Evolutionary conservation across 2,797 vertebrate species (phyloP).

Genomic region (Coilia nasus): DNA sequence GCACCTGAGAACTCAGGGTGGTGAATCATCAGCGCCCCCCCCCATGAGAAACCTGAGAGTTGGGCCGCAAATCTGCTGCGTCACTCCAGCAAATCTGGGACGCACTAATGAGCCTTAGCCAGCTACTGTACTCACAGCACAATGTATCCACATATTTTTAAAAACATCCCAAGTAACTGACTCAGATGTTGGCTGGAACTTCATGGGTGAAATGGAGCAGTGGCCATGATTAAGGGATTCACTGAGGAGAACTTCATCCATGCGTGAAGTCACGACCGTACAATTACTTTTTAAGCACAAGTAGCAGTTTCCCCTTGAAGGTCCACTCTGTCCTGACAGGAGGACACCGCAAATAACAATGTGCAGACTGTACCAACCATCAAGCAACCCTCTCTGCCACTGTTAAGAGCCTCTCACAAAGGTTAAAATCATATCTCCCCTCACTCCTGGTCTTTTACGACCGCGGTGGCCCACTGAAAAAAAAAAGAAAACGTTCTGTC

Average conservation of each 20-base stretch:
- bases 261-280: background rate
- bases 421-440: slow-evolving; percentile 46
- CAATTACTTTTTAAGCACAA: slow-evolving; percentile 1
- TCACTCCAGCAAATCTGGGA: background rate
- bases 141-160: background rate
- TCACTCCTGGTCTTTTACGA: slow-evolving; percentile 51
- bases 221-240: background rate
- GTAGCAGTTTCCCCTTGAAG: background rate
- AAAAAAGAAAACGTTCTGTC: slow-evolving; percentile 61
- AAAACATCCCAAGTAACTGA: background rate
- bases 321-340: slow-evolving; percentile 21
- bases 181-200: background rate
- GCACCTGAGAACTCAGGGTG: slow-evolving; percentile 48
- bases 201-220: background rate
- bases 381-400: background rate
- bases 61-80: background rate
- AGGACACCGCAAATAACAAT: slow-evolving; percentile 59
- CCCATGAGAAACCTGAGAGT: background rate
- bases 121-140: background rate
- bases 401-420: background rate
- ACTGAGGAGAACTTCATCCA: slow-evolving; percentile 4
- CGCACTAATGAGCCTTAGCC: background rate
- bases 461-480: slow-evolving; percentile 55
- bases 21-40: slow-evolving; percentile 21
- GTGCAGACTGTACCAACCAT: slow-evolving; percentile 7